A percentile compares a stretch with the other conserved stretches of the same genome.
These are phyloP conservation scores for Mesoclemmys tuberculata DNA, from an alignment of 2,113 vertebrate genomes.

Conservation along the genomic window DNA sequence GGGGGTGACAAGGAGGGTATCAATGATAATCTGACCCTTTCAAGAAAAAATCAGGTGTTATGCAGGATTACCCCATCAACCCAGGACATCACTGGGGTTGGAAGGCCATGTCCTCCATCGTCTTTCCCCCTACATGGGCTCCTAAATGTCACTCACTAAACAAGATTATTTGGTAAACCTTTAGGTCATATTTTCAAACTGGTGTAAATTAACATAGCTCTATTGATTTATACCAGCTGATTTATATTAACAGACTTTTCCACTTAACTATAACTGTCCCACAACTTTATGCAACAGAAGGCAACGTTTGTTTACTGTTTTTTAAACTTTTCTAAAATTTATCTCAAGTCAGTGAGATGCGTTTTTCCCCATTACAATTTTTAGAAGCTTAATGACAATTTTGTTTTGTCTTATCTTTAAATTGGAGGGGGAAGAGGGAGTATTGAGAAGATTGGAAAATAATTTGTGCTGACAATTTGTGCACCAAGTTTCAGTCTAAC, in stretches of 20 bases:
- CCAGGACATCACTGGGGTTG: rapidly evolving
- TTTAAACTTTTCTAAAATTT: not conserved
- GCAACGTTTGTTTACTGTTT: not conserved
- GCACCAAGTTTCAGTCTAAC: not conserved
- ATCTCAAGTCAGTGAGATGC: not conserved
- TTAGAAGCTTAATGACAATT: not conserved
- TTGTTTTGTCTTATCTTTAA: not conserved
- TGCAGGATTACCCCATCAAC: not conserved
- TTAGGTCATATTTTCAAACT: not conserved
- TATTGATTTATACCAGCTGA: not conserved
- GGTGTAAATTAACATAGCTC: not conserved
- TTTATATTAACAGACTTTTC: not conserved
- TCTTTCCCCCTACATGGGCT: not conserved
- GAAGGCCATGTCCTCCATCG: not conserved
- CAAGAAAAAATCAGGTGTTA: not conserved
- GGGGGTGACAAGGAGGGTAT: not conserved
- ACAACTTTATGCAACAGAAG: not conserved
- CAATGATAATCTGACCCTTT: not conserved
- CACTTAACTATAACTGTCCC: not conserved
- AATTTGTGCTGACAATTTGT: not conserved
- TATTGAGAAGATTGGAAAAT: not conserved
- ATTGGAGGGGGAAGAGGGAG: not conserved
- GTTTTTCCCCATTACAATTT: not conserved
- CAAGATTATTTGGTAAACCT: not conserved
- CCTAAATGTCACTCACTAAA: not conserved